Conservation (phyloP, 2,888 invertebrate genomes). For the Apotomis betuletana region DNA sequence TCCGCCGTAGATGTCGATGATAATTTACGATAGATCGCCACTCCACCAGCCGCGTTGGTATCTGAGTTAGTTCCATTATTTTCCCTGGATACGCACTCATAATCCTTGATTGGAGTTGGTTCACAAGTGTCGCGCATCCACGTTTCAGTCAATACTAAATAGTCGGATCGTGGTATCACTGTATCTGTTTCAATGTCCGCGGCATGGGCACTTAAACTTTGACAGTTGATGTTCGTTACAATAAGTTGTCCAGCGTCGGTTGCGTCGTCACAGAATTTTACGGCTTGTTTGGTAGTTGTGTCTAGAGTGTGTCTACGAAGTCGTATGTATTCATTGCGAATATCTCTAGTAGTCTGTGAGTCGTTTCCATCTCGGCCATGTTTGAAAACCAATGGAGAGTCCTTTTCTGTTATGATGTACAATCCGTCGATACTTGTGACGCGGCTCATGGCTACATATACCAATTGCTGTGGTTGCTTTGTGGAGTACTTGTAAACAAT, state of each 20-base stretch:
- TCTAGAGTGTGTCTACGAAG: constrained; percentile 45
- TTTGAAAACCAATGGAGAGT: constrained; percentile 34
- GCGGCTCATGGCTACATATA: constrained; percentile 43
- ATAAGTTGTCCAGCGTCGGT: constrained; percentile 44
- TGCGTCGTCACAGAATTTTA: constrained; percentile 44
- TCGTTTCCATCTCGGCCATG: constrained; percentile 38
- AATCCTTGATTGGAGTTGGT: constrained; percentile 45
- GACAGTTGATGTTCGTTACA: constrained; percentile 42
- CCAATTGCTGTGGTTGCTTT: constrained; percentile 44
- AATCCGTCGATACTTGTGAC: constrained; percentile 43
- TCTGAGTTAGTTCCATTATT: constrained; percentile 48
- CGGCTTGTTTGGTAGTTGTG: constrained; percentile 44
- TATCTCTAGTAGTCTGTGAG: constrained; percentile 44
- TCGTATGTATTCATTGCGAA: constrained; percentile 45
- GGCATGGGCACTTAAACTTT: constrained; percentile 41
- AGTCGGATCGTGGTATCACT: constrained; percentile 47
- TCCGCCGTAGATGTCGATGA: constrained; percentile 41
- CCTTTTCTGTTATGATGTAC: constrained; percentile 40
- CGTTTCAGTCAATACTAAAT: constrained; percentile 48
- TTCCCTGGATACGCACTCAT: constrained; percentile 45
- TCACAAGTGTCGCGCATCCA: constrained; percentile 50
- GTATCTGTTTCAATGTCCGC: constrained; percentile 47
- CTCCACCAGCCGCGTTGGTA: constrained; percentile 49
- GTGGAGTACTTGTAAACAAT: constrained; percentile 46
- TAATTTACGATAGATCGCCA: constrained; percentile 48